Base-by-base conservation (phyloP, 1,140 invertebrate species). In the Saccostrea glomerata region DNA sequence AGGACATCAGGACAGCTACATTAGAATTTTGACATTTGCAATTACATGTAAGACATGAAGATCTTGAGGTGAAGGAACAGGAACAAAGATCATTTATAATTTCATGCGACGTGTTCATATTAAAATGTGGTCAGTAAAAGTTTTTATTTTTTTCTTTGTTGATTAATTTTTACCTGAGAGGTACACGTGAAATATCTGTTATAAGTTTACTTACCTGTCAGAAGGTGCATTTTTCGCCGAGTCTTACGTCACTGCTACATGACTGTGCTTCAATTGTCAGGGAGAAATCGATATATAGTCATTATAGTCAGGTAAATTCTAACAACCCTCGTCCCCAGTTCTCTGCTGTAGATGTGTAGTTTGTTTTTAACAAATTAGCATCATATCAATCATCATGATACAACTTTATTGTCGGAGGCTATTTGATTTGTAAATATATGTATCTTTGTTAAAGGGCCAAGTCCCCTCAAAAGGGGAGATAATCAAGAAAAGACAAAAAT, bases 191-290 rank as follows among this genome's bases (percentile, higher is more conserved):
- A 63, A 63, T 63, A 17, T 63, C 58, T n/a, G n/a, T 17, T 63
- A 20, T 20, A 63, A 63, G 58, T 77, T 63, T 15, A 77, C 70
- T 77, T 30, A 77, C 70, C 70, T 77, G 9, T 77, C 30, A 77
- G 30, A 25, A 36, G 13, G 13, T 77, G 9, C 25, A 77, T 77
- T 25, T n/a, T 15, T 77, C 70, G 70, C 70, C 70, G 30, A 36
- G 23, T 77, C 70, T 36, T 77, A 77, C 70, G 70, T 77, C 70
- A 77, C 25, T 25, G 70, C 25, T 36, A 30, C 70, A 77, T 77
- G 25, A 25, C 23, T 77, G 70, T 30, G 23, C 25, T 30, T 36
- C 70, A 77, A 4, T 77, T 36, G 25, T 77, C 70, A 77, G 25
- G 70, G 6, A 63, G 30, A 30, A 77, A 77, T 77, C 70, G 70